Base-by-base conservation (phyloP, 2,888 invertebrate genomes). In the Cyaniris semiargus region DNA sequence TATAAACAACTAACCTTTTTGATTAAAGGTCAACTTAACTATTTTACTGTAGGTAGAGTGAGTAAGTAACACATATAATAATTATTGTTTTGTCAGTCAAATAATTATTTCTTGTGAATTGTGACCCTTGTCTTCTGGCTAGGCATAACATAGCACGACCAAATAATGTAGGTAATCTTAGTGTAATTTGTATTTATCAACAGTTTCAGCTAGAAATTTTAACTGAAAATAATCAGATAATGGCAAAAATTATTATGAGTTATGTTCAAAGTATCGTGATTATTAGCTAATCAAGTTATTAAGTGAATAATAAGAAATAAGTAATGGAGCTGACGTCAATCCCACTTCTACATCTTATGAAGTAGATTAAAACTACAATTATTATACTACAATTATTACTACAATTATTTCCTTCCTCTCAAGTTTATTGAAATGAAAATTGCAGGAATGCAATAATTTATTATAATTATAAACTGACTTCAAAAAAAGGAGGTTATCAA, bases 281-380 rank as follows among this genome's bases (percentile, higher is more conserved):
- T 66, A 66, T 66, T 66, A 27, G 66, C 27, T 66, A 66, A 66
- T 66, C 66, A 66, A 66, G 66, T 66, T 31, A 27, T 66, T 66
- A 66, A 31, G 66, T 27, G 18, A 66, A 31, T 18, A 27, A 66
- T 66, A 15, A 31, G 66, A 66, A 66, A 66, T 31, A 66, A 66
- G 31, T 27, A 66, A 66, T 66, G 27, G 27, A 66, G 15, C 15
- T 31, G 66, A 31, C 66, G 66, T 66, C 27, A 27, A 6, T 31
- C 4, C 13, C 60, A 23, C 23, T 21, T 60, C 23, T 66, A 5
- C 15, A 66, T 27, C 27, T 66, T 18, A 31, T 27, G 15, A 66
- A 13, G 15, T 18, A 21, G 4, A 53, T 53, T 18, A 66, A 66
- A 66, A 66, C 15, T 13, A 4, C 23, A 23, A 23, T 60, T 60